Conservation (phyloP, 2,888 invertebrate genomes). For the Caenorhabditis afra region DNA sequence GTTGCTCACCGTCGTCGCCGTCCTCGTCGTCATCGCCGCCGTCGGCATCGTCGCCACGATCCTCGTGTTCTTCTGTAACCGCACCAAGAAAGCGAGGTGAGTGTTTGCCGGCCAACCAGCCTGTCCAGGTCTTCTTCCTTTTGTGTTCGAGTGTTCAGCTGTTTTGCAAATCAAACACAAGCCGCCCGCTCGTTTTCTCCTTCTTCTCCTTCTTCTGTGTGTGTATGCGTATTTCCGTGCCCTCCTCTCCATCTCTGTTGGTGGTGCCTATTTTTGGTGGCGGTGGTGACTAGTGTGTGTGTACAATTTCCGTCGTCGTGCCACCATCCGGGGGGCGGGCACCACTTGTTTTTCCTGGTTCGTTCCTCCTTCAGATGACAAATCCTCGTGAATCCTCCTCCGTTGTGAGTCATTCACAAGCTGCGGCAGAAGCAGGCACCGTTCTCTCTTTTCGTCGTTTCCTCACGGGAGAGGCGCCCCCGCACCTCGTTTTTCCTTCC, state of each 20-base stretch:
- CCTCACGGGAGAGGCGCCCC: conserved; percentile 23
- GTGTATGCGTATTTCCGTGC: conserved; percentile 15
- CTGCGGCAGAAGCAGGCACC: no score
- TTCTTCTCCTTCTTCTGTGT: not conserved
- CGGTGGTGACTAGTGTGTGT: conserved; percentile 1
- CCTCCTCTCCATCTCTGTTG: conserved; percentile 13
- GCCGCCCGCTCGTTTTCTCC: conserved; percentile 4
- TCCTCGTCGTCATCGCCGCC: conserved; percentile 60
- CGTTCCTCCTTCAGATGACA: conserved; percentile 12
- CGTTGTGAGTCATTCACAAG: conserved; percentile 15
- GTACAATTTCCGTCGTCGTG: conserved; percentile 2
- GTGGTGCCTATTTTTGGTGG: conserved; percentile 14
- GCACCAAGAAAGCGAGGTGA: conserved; percentile 68
- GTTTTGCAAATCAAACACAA: conserved; percentile 57
- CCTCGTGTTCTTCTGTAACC: conserved; percentile 63
- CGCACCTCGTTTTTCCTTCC: conserved; percentile 33
- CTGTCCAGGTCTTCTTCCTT: conserved; percentile 33
- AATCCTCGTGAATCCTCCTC: not conserved
- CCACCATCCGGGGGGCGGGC: not conserved
- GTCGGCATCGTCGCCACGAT: conserved; percentile 59
- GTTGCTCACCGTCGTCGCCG: conserved; percentile 56
- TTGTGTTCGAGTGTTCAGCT: conserved; percentile 60
- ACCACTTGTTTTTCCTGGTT: conserved; percentile 27
- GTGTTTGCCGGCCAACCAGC: conserved; percentile 16
- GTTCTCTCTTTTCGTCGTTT: conserved; percentile 8